These are phyloP conservation scores for Chloroceryle aenea DNA, from an alignment of 2,113 vertebrate genomes.

Conservation along the genomic window DNA sequence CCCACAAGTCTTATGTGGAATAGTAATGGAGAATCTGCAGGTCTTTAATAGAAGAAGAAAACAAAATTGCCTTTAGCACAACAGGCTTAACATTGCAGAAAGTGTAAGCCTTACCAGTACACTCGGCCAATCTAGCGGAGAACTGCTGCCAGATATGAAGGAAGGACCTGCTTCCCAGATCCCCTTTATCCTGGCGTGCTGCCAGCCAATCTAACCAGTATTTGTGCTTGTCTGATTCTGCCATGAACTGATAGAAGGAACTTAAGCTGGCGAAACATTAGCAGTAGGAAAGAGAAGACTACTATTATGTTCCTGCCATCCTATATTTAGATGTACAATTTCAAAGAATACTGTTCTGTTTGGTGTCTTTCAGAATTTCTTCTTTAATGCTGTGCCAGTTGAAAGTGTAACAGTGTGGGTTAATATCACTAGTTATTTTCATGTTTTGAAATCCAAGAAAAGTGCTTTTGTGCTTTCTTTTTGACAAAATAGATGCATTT, in stretches of 20 bases:
- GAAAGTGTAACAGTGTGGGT: not conserved
- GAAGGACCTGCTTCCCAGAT: not conserved
- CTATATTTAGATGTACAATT: not conserved
- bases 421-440: not conserved
- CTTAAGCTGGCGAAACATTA: not conserved
- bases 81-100: not conserved
- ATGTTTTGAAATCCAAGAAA: not conserved
- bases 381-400: not conserved
- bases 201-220: not conserved
- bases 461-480: not conserved
- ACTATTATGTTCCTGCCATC: not conserved
- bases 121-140: not conserved
- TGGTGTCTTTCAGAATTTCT: not conserved
- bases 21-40: not conserved
- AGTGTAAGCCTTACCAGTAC: not conserved
- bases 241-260: not conserved
- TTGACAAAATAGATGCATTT: not conserved
- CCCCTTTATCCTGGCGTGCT: not conserved
- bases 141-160: not conserved
- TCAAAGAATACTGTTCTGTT: not conserved
- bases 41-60: not conserved
- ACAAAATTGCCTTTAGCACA: not conserved
- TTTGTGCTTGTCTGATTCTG: not conserved
- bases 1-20: not conserved
- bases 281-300: not conserved